A percentile compares a stretch with the other conserved stretches of the same genome.
phyloP scores from a whole-genome alignment of 2,113 vertebrate species.

The Chamaea fasciata region DNA sequence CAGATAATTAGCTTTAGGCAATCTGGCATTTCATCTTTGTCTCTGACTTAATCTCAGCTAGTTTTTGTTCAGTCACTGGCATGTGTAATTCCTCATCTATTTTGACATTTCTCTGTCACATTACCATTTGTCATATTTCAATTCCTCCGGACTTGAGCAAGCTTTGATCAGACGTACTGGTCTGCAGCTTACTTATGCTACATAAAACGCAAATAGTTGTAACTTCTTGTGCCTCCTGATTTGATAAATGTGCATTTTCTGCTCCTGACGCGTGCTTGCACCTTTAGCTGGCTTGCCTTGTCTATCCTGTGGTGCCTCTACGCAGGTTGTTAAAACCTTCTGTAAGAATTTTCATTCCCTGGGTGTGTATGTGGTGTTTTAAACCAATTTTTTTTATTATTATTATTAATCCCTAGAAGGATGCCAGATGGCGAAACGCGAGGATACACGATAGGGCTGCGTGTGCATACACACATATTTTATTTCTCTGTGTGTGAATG shows the following conservation, averaged over 20 bases:
- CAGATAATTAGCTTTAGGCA: conserved; percentile 68
- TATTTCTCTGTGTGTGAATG: not conserved
- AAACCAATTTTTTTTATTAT: not conserved
- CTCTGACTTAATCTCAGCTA: conserved; percentile 45
- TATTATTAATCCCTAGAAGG: conserved; percentile 1
- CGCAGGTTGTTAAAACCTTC: not conserved
- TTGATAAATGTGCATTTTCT: not conserved
- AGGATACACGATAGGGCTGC: not conserved
- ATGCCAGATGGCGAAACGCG: not conserved
- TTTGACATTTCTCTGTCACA: conserved; percentile 32
- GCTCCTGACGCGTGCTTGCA: accelerated
- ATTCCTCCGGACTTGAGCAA: not conserved
- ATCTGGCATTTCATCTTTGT: conserved; percentile 73
- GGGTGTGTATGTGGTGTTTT: not conserved
- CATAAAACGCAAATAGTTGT: not conserved
- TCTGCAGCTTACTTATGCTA: conserved; percentile 20
- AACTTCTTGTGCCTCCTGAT: not conserved
- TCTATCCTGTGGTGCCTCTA: accelerated
- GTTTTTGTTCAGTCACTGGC: conserved; percentile 38
- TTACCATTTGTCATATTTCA: conserved; percentile 28
- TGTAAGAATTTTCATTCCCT: not conserved
- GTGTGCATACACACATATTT: not conserved
- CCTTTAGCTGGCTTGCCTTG: not conserved
- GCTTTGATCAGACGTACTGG: not conserved
- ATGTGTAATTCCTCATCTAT: conserved; percentile 27